Evolutionary conservation across 2,888 invertebrate genomes (phyloP).

Genomic region (Crossocerus cetratus): DNA sequence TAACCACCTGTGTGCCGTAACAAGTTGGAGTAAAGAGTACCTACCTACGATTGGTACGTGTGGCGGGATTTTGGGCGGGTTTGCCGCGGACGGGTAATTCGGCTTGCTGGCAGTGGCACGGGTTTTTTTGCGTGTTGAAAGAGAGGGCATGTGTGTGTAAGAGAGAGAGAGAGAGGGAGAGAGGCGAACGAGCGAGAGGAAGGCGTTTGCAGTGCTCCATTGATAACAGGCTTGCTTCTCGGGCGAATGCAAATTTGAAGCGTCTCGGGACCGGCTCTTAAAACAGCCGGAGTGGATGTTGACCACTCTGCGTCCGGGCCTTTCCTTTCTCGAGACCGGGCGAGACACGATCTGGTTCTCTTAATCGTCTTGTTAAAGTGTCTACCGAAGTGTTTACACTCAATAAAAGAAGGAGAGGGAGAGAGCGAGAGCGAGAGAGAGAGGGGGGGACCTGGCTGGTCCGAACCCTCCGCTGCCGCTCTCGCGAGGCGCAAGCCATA

Average conservation of each 20-base stretch:
- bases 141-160: not conserved
- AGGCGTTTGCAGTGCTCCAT: not conserved
- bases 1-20: conserved; percentile 59
- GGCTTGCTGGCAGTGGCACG: too few relatives aligned
- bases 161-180: too few relatives aligned
- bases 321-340: not conserved
- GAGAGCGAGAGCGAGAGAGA: too few relatives aligned
- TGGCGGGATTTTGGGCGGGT: too few relatives aligned
- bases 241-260: not conserved
- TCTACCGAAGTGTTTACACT: conserved; percentile 5
- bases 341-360: conserved; percentile 5
- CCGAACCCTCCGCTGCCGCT: not conserved
- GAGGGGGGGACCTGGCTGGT: not conserved
- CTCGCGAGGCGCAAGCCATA: not conserved
- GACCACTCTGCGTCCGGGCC: not conserved
- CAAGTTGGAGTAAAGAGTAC: conserved; percentile 21
- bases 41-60: not conserved
- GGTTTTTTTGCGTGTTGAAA: too few relatives aligned
- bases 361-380: conserved; percentile 6
- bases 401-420: conserved; percentile 1
- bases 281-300: not conserved
- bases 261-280: conserved; percentile 6
- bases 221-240: not conserved
- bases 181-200: not conserved
- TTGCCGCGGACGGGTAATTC: too few relatives aligned